A percentile compares a stretch with the other conserved stretches of the same genome.
phyloP scores from a whole-genome alignment of 2,113 vertebrate genomes.

The Gymnocephalus cernua region DNA sequence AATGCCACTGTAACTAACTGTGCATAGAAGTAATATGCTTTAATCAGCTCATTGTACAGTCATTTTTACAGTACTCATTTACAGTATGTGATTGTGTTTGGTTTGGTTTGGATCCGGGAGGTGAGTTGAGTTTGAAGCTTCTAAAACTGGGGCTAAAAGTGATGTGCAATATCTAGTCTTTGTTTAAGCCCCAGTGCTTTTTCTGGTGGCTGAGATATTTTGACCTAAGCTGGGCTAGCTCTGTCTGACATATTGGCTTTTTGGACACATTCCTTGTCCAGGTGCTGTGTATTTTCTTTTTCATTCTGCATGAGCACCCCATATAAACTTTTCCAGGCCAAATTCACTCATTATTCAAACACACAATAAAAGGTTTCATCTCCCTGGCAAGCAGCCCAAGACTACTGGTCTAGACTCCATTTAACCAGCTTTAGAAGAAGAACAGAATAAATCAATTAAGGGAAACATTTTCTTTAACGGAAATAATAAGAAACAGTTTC shows the following conservation, averaged over 20 bases:
- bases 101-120: conserved; percentile 19
- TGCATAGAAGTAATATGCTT: neutral
- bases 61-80: too few species aligned
- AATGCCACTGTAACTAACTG: neutral
- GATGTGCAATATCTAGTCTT: conserved; percentile 18
- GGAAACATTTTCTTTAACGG: neutral
- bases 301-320: conserved; percentile 66
- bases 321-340: conserved; percentile 67
- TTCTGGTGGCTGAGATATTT: conserved; percentile 34
- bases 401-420: neutral
- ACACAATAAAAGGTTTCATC: conserved; percentile 71
- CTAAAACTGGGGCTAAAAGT: neutral
- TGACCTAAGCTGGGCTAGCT: conserved; percentile 15
- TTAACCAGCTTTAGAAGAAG: conserved; percentile 6
- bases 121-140: conserved; percentile 4
- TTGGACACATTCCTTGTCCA: conserved; percentile 71
- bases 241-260: conserved; percentile 18
- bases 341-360: conserved; percentile 68
- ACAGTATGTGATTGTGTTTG: conserved; percentile 4
- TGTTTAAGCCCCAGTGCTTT: conserved; percentile 31
- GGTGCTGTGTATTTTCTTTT: conserved; percentile 86
- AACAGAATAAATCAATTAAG: neutral
- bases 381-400: conserved; percentile 46
- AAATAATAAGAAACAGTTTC: conserved; percentile 4
- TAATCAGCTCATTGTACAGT: too few species aligned